Percentiles rank a stretch among this genome's conserved stretches.
Evolutionary conservation across 2,888 invertebrate species (phyloP).

Genomic region (Steinernema hermaphroditum): DNA sequence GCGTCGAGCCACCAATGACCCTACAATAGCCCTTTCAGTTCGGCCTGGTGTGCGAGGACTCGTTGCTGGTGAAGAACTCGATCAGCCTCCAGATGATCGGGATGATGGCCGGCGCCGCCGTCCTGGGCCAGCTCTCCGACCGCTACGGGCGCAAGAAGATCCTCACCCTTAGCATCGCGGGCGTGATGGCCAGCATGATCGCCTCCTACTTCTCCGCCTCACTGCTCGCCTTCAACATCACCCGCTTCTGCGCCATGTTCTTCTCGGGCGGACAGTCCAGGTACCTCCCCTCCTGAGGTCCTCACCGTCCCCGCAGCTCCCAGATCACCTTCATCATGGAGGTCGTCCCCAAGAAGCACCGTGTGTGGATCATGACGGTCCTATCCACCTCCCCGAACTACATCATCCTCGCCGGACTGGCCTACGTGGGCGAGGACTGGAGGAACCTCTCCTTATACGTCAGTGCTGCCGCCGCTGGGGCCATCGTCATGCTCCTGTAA

Average conservation of each 20-base stretch:
- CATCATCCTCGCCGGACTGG: conserved; percentile 53
- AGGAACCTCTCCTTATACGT: conserved; percentile 38
- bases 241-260: conserved; percentile 40
- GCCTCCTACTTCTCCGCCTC: conserved; percentile 36
- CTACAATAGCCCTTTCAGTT: neutral
- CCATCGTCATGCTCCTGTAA: conserved; percentile 39
- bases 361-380: conserved; percentile 55
- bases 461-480: conserved; percentile 37
- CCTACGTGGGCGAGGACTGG: conserved; percentile 45
- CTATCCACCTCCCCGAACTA: conserved; percentile 59
- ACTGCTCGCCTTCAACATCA: conserved; percentile 39
- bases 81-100: conserved; percentile 59
- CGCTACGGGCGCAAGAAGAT: conserved; percentile 50
- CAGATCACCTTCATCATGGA: conserved; percentile 51
- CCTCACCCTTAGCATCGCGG: conserved; percentile 8
- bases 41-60: conserved; percentile 29
- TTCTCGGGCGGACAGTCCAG: conserved; percentile 45
- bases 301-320: neutral
- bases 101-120: conserved; percentile 54
- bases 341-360: conserved; percentile 57
- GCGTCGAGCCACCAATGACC: too few species aligned
- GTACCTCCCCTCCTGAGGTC: conserved; percentile 10
- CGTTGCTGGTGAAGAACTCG: conserved; percentile 45
- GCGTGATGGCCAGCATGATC: conserved; percentile 32
- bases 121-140: conserved; percentile 59